Evolutionary conservation across 2,113 vertebrate species (phyloP), one percentile per base, ranked within the genome.

Genomic region (Oreotrochilus melanogaster): DNA sequence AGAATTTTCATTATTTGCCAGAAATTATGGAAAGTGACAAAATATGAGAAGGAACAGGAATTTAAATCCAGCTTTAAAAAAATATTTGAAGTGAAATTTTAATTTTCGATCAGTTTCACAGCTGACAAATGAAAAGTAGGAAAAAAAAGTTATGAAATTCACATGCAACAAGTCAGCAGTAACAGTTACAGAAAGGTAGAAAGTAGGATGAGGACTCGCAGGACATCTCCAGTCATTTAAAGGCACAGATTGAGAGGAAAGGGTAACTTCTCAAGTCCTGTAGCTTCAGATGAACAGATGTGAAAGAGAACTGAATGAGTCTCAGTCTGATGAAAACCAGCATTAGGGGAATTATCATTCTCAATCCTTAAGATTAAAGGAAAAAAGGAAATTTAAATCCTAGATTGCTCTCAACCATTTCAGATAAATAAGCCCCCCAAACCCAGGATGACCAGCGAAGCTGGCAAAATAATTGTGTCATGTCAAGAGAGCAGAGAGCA

Each of bases 341-440:
- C 21, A 21, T 67, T 0, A 0, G 47, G 67, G 86, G 79, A 93
- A 92, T 93, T 93, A 81, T 25, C 1, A 3, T 86, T 67, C 78
- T 91, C 92, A 95, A 88, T 86, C 86, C 74, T 43, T 71, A 84
- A 88, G 90, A 94, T 92, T 88, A 93, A 62, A n/a, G 56, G 79
- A 92, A 90, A 60, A 78, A 92, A 86, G 43, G 30, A 91, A 94
- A 83, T 58, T 45, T 86, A 93, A 95, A 9, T 65, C 81, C 61
- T 72, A 25, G 66, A 74, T 81, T 89, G 87, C 83, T 91, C 60
- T 30, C 75, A 92, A 56, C 47, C 39, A 16, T 71, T 88, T 96
- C 75, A 78, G 72, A 92, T 53, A 84, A 94, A 92, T 28, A 43
- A 86, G 51, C 31, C 67, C 35, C 56, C 43, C 53, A 75, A 51